These are phyloP conservation scores for Fragum fragum DNA, from an alignment of 2,888 invertebrate species.

Conservation along the genomic window DNA sequence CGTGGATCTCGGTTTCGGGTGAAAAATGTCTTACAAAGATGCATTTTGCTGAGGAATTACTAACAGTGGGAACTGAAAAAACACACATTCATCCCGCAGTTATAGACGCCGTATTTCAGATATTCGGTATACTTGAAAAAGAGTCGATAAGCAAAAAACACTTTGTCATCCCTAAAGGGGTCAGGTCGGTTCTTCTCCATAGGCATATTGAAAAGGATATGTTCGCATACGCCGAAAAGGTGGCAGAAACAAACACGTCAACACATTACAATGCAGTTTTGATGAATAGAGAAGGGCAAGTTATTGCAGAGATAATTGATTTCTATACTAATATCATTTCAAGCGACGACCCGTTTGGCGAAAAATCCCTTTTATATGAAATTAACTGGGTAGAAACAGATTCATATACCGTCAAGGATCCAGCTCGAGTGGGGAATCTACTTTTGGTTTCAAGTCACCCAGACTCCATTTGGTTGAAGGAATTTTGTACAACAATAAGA, in stretches of 20 bases:
- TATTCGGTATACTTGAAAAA: conserved; percentile 11
- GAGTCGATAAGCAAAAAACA: not conserved
- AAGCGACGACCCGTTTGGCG: not conserved
- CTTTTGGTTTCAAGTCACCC: not conserved
- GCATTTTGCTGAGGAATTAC: conserved; percentile 45
- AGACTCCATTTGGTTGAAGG: not conserved
- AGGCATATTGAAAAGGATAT: not conserved
- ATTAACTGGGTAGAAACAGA: not conserved
- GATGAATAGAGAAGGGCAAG: not conserved
- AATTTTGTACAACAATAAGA: not conserved
- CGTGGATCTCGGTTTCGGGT: conserved; percentile 39
- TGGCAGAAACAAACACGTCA: conserved; percentile 46
- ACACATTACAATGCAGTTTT: not conserved
- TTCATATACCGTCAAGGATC: not conserved
- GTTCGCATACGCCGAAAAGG: conserved; percentile 24
- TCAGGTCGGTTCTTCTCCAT: not conserved
- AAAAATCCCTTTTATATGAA: not conserved
- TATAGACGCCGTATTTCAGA: conserved; percentile 3
- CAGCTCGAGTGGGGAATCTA: not conserved
- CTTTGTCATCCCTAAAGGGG: conserved; percentile 13
- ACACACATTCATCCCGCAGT: not conserved
- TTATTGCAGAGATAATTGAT: conserved; percentile 12
- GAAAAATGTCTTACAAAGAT: conserved; percentile 62
- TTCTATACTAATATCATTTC: conserved; percentile 25
- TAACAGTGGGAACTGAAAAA: conserved; percentile 48